Conservation (phyloP, 2,113 vertebrate species). For the Neogale vison region DNA sequence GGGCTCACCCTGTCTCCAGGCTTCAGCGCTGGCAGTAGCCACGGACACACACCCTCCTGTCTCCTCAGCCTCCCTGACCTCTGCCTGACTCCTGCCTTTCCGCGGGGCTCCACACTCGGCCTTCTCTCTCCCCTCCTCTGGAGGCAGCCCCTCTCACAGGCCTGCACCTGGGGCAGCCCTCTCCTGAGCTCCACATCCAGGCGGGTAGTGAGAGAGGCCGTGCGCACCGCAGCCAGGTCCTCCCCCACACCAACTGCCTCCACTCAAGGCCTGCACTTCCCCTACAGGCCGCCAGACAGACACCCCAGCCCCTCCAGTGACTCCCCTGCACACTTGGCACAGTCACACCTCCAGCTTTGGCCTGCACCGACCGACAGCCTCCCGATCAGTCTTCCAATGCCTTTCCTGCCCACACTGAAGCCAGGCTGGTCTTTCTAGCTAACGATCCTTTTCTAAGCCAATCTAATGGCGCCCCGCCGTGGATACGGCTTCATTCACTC, state of each 20-base stretch:
- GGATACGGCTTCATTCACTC: neutral
- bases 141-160: neutral
- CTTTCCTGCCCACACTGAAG: neutral
- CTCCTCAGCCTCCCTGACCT: neutral
- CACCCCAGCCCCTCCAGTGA: neutral
- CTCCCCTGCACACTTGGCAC: neutral
- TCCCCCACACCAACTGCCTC: neutral
- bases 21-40: too few species aligned
- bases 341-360: neutral
- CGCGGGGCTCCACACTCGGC: neutral
- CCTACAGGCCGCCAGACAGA: neutral
- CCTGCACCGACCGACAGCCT: neutral
- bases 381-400: neutral
- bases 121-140: neutral
- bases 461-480: neutral
- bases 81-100: neutral
- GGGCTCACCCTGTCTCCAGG: neutral
- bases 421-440: neutral
- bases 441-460: neutral
- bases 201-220: too few species aligned
- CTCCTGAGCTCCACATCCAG: neutral
- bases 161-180: neutral
- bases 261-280: neutral
- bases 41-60: neutral
- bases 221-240: neutral